Base-by-base conservation (phyloP, 2,888 invertebrate species). In the Polia nebulosa region DNA sequence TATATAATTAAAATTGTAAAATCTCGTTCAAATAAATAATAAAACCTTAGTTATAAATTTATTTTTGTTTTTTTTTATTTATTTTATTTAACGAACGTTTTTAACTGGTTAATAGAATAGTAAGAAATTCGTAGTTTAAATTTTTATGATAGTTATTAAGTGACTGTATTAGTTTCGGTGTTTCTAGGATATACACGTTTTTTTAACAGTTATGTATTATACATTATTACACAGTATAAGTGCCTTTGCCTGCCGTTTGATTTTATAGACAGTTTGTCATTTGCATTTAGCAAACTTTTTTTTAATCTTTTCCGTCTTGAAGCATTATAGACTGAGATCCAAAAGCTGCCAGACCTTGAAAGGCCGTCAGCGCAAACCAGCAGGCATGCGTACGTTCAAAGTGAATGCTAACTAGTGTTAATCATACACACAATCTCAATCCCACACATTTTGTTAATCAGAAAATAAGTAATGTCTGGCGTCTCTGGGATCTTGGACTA, bases 11-110 rank as follows among this genome's bases (percentile, higher is more conserved):
- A 69, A 49, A 51, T n/a, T 75, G 66, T 71, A 76, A 80, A 82
- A 77, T 80, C 81, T 82, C 76, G 74, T 82, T 76, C 65, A 82
- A 72, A 65, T 70, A 75, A n/a, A 76, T 82, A 78, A 78, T 82
- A 82, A 77, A 75, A 75, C n/a, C n/a, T 52, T 63, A 66, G 65
- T 73, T 69, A 20, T 62, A n/a, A n/a, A 57, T 79, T 62, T 56
- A 1, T 13, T 44, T 25, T 56, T 52, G 41, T 57, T n/a, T 64
- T 76, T 66, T 66, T 56, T 72, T 53, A 52, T 51, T 25, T 27
- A 34, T 51, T 32, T 52, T 22, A 0, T 17, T 49, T 39, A 17
- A 17, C 8, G 13, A 11, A 20, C 7, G 36, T 45, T 39, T 39
- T 39, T 1, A 20, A 53, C 41, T 77, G 60, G 60, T 36, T 36